Percentiles rank a stretch among this genome's conserved stretches.
Conservation (phyloP, 2,113 vertebrate genomes). For the Acinonyx jubatus region DNA sequence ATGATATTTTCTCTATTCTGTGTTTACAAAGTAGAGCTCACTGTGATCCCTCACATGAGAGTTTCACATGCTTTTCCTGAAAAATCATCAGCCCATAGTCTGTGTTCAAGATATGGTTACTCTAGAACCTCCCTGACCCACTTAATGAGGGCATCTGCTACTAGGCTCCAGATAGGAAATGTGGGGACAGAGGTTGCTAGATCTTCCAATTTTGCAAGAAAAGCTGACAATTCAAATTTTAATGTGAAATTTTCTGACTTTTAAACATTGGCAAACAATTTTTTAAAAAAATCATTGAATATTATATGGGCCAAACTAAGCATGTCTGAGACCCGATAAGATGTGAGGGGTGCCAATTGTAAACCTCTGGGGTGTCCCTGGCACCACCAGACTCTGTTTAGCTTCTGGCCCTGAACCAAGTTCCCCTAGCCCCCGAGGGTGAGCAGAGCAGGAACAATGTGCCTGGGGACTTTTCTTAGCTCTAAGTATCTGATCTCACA, state of each 20-base stretch:
- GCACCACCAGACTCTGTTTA: not conserved
- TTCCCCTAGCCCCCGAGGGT: too few relatives aligned
- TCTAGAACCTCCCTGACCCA: not conserved
- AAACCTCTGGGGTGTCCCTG: not conserved
- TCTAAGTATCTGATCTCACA: not conserved
- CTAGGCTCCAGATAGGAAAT: not conserved
- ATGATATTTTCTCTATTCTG: not conserved
- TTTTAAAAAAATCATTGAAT: not conserved
- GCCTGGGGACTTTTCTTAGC: not conserved
- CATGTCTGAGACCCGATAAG: not conserved
- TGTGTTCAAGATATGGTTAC: not conserved
- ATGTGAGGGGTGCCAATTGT: not conserved
- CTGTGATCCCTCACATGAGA: not conserved
- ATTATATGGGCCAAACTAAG: not conserved
- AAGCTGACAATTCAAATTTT: not conserved
- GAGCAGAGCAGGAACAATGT: not conserved
- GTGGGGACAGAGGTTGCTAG: not conserved
- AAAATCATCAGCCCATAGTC: not conserved
- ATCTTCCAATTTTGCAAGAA: not conserved
- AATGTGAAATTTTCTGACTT: not conserved
- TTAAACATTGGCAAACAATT: not conserved
- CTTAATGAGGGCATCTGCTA: rapidly evolving
- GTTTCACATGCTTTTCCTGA: not conserved
- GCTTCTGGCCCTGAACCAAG: not conserved
- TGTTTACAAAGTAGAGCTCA: not conserved